These are phyloP conservation scores for Magallana gigas DNA, from an alignment of 1,140 invertebrate species.

Conservation along the genomic window DNA sequence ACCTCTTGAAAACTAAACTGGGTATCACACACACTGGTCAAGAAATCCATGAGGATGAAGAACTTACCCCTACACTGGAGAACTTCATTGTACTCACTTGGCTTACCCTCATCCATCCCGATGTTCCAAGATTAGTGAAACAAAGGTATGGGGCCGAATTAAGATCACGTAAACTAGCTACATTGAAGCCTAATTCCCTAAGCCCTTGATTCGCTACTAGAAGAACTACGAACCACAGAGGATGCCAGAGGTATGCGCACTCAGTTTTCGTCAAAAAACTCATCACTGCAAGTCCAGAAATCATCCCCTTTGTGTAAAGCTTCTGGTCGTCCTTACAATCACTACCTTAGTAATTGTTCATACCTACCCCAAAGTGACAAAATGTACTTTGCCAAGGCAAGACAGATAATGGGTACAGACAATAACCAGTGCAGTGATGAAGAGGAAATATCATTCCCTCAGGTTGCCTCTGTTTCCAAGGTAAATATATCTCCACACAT, in stretches of 20 bases:
- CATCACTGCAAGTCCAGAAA: background rate
- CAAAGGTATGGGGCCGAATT: too few species aligned
- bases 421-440: background rate
- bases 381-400: too few species aligned
- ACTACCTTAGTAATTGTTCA: slow-evolving; percentile 46
- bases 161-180: too few species aligned
- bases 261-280: background rate
- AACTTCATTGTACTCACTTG: too few species aligned
- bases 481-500: slow-evolving; percentile 40
- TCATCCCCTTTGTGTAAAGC: slow-evolving; percentile 40
- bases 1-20: background rate
- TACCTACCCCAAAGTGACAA: slow-evolving; percentile 4
- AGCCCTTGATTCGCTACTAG: too few species aligned
- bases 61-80: too few species aligned
- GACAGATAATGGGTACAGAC: background rate
- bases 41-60: too few species aligned
- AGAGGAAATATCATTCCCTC: background rate
- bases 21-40: background rate
- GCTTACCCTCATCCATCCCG: too few species aligned
- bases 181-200: too few species aligned
- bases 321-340: slow-evolving; percentile 37
- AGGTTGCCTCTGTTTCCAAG: slow-evolving; percentile 20
- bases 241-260: too few species aligned
- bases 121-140: too few species aligned
- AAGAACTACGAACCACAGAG: too few species aligned